Evolutionary conservation across 2,113 vertebrate species (phyloP), one percentile per base, ranked within the genome.

Genomic region (Psettodes erumei): DNA sequence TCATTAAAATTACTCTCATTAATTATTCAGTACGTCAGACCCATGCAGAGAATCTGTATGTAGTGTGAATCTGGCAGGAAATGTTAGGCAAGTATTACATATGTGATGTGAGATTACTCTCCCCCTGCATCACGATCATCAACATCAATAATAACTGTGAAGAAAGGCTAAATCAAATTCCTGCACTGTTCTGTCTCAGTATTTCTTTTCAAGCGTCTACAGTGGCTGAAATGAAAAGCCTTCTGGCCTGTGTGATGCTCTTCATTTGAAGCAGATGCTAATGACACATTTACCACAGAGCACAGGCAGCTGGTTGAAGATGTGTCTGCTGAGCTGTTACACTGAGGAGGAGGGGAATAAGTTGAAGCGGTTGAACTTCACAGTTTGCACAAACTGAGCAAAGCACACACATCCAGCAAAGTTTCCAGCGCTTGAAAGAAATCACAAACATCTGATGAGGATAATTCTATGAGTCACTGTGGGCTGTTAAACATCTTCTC

Each of bases 221-320:
- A 15, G 5, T 51, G 28, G 35, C 40, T 51, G 12, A 28, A 37
- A 65, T 35, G 33, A 71, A 58, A 64, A 71, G 21, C 8, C 27
- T 25, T 32, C 13, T 32, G n/a, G n/a, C n/a, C n/a, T n/a, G n/a
- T n/a, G n/a, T n/a, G 55, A 68, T 68, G 16, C 3, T 51, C 45
- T 37, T 37, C 4, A 62, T 62, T n/a, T 37, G n/a, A 51, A 21
- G 40, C 63, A 27, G 61, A 40, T 21, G 54, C 27, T 33, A 8
- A 62, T 37, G 35, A 25, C 5, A 58, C 27, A 25, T 37, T 71
- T 25, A 59, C 0, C 37, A 28, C 42, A 21, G 42, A 30, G 15
- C n/a, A n/a, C n/a, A n/a, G 25, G 35, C 27, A 66, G 35, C 35
- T 40, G 69, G 43, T 30, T 54, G 63, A 33, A 11, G 55, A 51